Conservation (phyloP, 2,888 invertebrate species). For the Thelaira solivaga region DNA sequence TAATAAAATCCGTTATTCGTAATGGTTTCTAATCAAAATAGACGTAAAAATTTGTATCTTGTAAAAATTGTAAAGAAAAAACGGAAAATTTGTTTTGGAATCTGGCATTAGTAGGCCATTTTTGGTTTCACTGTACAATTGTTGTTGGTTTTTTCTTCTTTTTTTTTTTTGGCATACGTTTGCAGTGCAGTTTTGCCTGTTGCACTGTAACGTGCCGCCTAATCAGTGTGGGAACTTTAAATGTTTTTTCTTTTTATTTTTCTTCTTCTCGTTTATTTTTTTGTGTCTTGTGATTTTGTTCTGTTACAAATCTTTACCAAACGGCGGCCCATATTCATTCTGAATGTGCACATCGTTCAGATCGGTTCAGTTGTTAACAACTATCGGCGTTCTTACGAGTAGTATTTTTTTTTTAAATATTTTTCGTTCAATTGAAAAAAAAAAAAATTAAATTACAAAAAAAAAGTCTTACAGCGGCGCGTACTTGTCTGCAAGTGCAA, state of each 20-base stretch:
- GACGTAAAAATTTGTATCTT: too few species aligned
- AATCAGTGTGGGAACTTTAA: constrained; percentile 57
- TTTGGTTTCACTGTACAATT: background rate
- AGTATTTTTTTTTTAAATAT: too few species aligned
- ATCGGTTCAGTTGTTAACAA: constrained; percentile 48
- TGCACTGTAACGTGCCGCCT: constrained; percentile 28
- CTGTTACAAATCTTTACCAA: constrained; percentile 33
- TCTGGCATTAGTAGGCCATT: background rate
- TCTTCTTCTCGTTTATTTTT: constrained; percentile 20
- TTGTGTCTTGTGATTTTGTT: constrained; percentile 28
- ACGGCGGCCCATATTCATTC: constrained; percentile 51
- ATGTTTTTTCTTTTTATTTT: constrained; percentile 9
- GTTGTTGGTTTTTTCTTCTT: background rate
- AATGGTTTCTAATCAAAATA: too few species aligned
- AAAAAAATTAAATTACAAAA: background rate
- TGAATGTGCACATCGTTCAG: constrained; percentile 54
- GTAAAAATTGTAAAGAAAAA: too few species aligned
- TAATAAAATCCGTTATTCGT: too few species aligned
- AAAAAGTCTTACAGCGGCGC: constrained; percentile 32
- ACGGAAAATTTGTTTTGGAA: background rate
- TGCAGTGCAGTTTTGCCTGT: background rate
- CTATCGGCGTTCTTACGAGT: background rate
- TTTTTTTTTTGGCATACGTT: constrained; percentile 18
- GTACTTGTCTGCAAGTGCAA: constrained; percentile 28
- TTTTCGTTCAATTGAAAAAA: background rate